Percentiles rank a stretch among this genome's conserved stretches.
Evolutionary conservation across 2,797 vertebrate genomes (phyloP).

Genomic region (Eurystomus glaucurus): DNA sequence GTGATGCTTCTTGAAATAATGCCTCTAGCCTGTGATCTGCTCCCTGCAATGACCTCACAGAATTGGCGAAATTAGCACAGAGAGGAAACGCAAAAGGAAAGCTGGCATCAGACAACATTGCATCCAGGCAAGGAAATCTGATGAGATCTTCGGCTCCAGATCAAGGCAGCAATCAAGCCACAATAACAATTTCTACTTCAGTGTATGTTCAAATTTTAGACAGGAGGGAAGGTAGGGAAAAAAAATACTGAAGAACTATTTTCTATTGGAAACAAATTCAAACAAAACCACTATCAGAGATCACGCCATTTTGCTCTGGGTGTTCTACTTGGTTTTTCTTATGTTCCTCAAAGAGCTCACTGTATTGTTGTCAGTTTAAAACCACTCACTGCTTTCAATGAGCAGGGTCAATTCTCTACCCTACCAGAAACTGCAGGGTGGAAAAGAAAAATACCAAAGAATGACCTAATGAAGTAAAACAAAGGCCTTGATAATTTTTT

Average conservation of each 20-base stretch:
- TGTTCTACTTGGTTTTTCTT: background rate
- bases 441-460: background rate
- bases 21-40: background rate
- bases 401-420: background rate
- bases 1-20: background rate
- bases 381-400: background rate
- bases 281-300: background rate
- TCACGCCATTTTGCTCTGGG: background rate
- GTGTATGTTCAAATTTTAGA: background rate
- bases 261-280: background rate
- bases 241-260: background rate
- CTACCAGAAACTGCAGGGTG: background rate
- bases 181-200: background rate
- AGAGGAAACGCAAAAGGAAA: background rate
- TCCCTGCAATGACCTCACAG: background rate
- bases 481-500: background rate
- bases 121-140: background rate
- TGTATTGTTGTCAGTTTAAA: background rate
- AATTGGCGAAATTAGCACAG: background rate
- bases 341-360: background rate
- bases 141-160: background rate
- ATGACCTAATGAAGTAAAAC: background rate
- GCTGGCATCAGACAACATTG: background rate
- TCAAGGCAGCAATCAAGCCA: background rate
- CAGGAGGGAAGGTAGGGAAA: background rate